Evolutionary conservation across 1,140 invertebrate genomes (phyloP).

Genomic region (Carcinoscorpius rotundicauda): DNA sequence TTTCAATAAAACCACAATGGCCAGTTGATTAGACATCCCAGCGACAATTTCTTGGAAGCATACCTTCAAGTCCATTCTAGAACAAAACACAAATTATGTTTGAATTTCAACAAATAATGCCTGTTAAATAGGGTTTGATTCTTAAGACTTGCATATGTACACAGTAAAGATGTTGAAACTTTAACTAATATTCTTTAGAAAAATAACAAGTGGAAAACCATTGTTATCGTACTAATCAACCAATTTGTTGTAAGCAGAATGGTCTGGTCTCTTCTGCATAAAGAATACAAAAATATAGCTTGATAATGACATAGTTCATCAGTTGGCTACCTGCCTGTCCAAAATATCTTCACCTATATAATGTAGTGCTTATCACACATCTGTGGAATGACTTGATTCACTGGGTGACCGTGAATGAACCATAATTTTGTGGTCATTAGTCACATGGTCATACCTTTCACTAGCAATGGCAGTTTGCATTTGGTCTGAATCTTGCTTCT

Average conservation of each 20-base stretch:
- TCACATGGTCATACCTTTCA: conserved; percentile 63
- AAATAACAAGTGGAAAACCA: conserved; percentile 21
- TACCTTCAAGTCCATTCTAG: neutral
- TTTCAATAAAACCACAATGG: too few species aligned
- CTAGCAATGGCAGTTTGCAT: conserved; percentile 59
- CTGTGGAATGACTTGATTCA: conserved; percentile 59
- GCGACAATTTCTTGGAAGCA: neutral
- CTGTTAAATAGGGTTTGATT: neutral
- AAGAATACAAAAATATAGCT: conserved; percentile 20
- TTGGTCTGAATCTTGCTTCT: conserved; percentile 23
- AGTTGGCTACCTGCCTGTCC: too few species aligned
- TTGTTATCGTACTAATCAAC: conserved; percentile 15
- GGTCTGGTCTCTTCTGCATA: conserved; percentile 17
- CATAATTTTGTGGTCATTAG: conserved; percentile 74
- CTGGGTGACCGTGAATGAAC: conserved; percentile 72
- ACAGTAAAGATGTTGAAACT: conserved; percentile 20
- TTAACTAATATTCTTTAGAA: conserved; percentile 21
- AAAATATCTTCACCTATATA: too few species aligned
- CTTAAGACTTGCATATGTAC: conserved; percentile 14
- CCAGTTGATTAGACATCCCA: neutral
- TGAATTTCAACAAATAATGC: neutral
- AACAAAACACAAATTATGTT: neutral
- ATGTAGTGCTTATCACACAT: conserved; percentile 42
- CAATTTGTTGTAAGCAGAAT: conserved; percentile 20
- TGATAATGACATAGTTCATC: too few species aligned